Base-by-base conservation (phyloP, 1,140 invertebrate genomes). In the Lamellibrachia luymesi region DNA sequence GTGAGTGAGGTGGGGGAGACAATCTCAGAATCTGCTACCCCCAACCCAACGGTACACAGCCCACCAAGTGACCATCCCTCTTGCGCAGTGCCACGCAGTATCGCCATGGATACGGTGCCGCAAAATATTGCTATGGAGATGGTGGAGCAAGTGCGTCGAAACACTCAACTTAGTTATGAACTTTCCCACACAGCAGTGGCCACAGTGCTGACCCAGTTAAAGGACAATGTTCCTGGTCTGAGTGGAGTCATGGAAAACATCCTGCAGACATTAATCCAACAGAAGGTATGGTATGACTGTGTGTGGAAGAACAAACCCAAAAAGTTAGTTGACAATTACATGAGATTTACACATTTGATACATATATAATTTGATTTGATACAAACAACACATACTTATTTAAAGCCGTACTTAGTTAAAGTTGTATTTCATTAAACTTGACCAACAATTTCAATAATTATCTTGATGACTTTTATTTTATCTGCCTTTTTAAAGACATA, bases 101-200 rank as follows among this genome's bases (percentile, higher is more conserved):
- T 95, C 22, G 95, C 94, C 2, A 92, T 94, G n/a, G 64, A 80
- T 22, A 80, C 64, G 25, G 64, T 80, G 64, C 64, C 64, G 25
- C 64, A 10, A 80, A 80, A 80, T 80, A 80, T 80, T 80, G 13
- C 64, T 10, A 80, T 80, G 64, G 95, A 96, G 50, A 93, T 97
- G 91, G 94, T 97, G 90, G 95, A 97, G 94, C 93, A 94, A 90
- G 97, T 99, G 6, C 97, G 98, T 64, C 97, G 97, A 94, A 98
- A 98, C 95, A 98, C 98, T 1, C 97, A 98, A 94, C 97, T 98
- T 8, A 98, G 98, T 95, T 98, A 98, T 95, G 98, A 98, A 94
- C 97, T 98, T 97, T 98, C 98, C 0, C 97, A 98, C 95, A 97
- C 98, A 52, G 98, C 98, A 80, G 97, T 98, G 50, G 97, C 97